Conservation (phyloP, 2,888 invertebrate species). For the Tetrapedia diversipes region DNA sequence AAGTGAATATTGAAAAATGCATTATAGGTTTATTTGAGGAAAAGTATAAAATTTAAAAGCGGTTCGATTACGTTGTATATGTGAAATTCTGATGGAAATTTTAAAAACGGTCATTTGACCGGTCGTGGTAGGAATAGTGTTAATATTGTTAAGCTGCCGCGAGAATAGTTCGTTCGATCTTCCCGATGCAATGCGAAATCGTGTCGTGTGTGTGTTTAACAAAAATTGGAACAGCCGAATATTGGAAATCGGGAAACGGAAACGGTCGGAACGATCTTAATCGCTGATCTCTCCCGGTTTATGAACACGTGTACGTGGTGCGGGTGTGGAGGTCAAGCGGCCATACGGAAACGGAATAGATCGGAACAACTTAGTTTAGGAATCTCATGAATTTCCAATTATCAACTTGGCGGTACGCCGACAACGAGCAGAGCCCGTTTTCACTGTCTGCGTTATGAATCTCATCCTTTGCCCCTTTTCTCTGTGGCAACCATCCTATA, state of each 20-base stretch:
- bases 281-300: conserved; percentile 46
- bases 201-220: conserved; percentile 2
- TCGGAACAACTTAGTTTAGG: conserved; percentile 77
- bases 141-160: no score
- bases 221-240: background rate
- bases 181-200: background rate
- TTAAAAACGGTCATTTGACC: no score
- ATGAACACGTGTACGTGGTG: background rate
- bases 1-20: no score
- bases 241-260: background rate
- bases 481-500: conserved; percentile 14
- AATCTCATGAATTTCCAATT: conserved; percentile 80
- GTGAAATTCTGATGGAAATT: no score
- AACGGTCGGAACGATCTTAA: conserved; percentile 6
- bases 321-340: conserved; percentile 46
- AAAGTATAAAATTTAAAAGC: no score
- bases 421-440: conserved; percentile 59
- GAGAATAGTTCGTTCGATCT: background rate
- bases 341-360: conserved; percentile 67
- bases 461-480: conserved; percentile 32
- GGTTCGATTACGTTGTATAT: no score
- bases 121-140: no score
- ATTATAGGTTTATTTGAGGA: no score
- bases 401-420: conserved; percentile 75
- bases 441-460: conserved; percentile 55